These are phyloP conservation scores for Agriotes lineatus DNA, from an alignment of 2,888 invertebrate species.

Conservation along the genomic window DNA sequence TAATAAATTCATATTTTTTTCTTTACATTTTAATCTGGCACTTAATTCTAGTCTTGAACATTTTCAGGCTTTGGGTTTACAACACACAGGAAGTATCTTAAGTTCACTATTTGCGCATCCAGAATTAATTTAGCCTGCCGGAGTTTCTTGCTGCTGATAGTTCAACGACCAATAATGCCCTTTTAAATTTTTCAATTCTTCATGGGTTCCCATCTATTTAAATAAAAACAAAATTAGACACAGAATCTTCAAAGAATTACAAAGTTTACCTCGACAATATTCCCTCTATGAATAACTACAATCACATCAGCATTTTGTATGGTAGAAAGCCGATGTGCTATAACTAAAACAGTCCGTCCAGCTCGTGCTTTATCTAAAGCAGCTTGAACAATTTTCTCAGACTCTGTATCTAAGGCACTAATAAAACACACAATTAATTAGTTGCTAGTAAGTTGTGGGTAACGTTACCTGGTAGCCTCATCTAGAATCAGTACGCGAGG, in stretches of 20 bases:
- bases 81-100: too few relatives aligned
- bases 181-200: slow-evolving; percentile 78
- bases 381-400: slow-evolving; percentile 90
- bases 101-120: too few relatives aligned
- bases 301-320: slow-evolving; percentile 92
- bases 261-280: slow-evolving; percentile 81
- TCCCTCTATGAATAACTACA: slow-evolving; percentile 88
- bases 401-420: slow-evolving; percentile 93
- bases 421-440: slow-evolving; percentile 50
- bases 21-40: slow-evolving; percentile 23
- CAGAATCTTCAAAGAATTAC: too few relatives aligned
- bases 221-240: slow-evolving; percentile 13
- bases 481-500: slow-evolving; percentile 90
- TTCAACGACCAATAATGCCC: slow-evolving; percentile 90
- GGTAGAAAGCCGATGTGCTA: slow-evolving; percentile 94
- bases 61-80: too few relatives aligned
- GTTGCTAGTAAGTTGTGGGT: background rate
- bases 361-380: slow-evolving; percentile 87
- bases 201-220: slow-evolving; percentile 85
- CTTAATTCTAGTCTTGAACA: too few relatives aligned
- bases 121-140: slow-evolving; percentile 25
- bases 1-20: slow-evolving; percentile 51
- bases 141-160: slow-evolving; percentile 72
- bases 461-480: slow-evolving; percentile 89
- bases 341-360: slow-evolving; percentile 93